Percentiles rank a stretch among this genome's conserved stretches.
phyloP scores from a whole-genome alignment of 2,888 invertebrate genomes.

The Phyllotreta cruciferae region DNA sequence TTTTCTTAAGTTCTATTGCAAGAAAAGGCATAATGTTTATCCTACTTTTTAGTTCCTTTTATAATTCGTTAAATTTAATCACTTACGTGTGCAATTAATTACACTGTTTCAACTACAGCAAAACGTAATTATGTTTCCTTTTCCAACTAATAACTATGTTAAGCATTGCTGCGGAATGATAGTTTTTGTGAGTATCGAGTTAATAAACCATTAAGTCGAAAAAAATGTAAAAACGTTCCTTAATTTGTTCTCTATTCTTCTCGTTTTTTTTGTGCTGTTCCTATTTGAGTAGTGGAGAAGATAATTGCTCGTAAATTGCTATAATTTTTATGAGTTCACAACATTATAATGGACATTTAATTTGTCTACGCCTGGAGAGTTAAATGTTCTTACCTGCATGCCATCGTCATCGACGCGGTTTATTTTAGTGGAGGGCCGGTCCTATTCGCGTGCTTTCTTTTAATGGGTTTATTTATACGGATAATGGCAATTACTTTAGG shows the following conservation, averaged over 20 bases:
- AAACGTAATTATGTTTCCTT: too few species aligned
- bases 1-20: too few species aligned
- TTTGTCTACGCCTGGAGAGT: conserved; percentile 42
- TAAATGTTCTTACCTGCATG: conserved; percentile 43
- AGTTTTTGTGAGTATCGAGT: conserved; percentile 9
- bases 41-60: too few species aligned
- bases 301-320: conserved; percentile 53
- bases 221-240: conserved; percentile 16
- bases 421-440: conserved; percentile 4
- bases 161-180: background rate
- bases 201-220: conserved; percentile 26
- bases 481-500: conserved; percentile 3
- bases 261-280: conserved; percentile 16
- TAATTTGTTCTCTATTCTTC: conserved; percentile 12
- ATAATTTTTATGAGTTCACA: conserved; percentile 55
- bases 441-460: conserved; percentile 10
- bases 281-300: conserved; percentile 35
- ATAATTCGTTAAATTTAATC: too few species aligned
- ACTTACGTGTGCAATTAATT: too few species aligned
- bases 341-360: conserved; percentile 54
- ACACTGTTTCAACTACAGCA: too few species aligned
- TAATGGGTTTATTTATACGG: background rate
- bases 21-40: too few species aligned
- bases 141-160: too few species aligned
- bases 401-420: conserved; percentile 17